Conservation (phyloP, 64 coral and sea anemone species). For the Exaiptasia diaphana region DNA sequence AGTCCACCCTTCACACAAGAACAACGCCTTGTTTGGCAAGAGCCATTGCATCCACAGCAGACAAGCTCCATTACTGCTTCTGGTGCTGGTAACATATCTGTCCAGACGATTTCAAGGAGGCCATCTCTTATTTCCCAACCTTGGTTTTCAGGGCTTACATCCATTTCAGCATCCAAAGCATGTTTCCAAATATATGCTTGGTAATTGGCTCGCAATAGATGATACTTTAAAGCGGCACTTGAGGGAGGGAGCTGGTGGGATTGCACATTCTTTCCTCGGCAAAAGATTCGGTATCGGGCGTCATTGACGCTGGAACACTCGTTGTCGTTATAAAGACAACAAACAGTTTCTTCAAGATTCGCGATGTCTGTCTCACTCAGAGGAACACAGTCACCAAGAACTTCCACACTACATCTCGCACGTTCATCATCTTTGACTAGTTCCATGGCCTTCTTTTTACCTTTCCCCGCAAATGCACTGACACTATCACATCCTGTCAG, state of each 20-base stretch:
- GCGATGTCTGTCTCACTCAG: too few species aligned
- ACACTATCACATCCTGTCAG: too few species aligned
- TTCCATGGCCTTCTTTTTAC: too few species aligned
- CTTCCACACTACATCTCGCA: too few species aligned
- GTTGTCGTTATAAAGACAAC: slow-evolving; percentile 19
- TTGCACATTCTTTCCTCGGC: slow-evolving; percentile 43
- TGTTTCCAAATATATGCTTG: too few species aligned
- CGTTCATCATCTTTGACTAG: too few species aligned
- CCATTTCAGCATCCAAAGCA: neutral
- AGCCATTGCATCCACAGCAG: slow-evolving; percentile 36
- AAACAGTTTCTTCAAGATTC: too few species aligned
- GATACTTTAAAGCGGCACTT: slow-evolving; percentile 37
- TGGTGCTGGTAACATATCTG: slow-evolving; percentile 23
- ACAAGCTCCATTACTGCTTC: slow-evolving; percentile 48
- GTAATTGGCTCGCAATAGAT: slow-evolving; percentile 32
- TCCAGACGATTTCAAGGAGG: slow-evolving; percentile 22
- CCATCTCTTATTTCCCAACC: slow-evolving; percentile 31
- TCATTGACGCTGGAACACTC: slow-evolving; percentile 21
- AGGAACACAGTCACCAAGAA: too few species aligned
- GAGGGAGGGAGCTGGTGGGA: slow-evolving; percentile 28
- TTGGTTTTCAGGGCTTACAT: slow-evolving; percentile 27
- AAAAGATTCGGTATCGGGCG: slow-evolving; percentile 33
- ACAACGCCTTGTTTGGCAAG: slow-evolving; percentile 24
- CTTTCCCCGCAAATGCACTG: too few species aligned
- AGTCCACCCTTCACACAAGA: slow-evolving; percentile 31